Conservation (phyloP, 2,113 vertebrate genomes). For the sheep (Ovis aries) region DNA sequence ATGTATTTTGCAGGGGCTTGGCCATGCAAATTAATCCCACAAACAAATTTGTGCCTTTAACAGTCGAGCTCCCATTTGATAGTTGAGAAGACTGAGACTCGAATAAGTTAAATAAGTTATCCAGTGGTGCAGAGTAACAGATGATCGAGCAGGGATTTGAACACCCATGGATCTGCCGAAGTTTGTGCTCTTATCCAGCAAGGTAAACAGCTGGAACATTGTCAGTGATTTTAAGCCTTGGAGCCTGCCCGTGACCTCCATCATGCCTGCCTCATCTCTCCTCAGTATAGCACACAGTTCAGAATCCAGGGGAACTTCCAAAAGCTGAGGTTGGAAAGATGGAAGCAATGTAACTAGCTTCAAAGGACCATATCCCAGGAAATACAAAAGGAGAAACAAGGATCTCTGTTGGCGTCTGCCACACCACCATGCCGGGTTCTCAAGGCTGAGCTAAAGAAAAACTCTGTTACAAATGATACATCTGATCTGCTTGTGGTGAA, state of each 20-base stretch:
- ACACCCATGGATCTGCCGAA: background rate
- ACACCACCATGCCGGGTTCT: background rate
- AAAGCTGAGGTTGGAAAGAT: background rate
- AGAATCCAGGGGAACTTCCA: background rate
- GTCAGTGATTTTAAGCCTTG: background rate
- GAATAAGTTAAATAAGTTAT: background rate
- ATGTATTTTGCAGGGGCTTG: background rate
- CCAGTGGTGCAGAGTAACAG: accelerated
- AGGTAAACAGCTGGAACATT: background rate
- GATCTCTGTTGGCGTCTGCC: accelerated
- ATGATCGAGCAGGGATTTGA: background rate
- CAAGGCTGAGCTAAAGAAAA: background rate
- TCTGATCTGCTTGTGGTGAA: background rate
- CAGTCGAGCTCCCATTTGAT: background rate
- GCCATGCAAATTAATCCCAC: no score
- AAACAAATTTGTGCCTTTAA: background rate
- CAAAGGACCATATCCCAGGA: background rate
- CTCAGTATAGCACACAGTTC: background rate
- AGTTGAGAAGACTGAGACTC: background rate
- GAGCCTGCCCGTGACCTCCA: background rate
- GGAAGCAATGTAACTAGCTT: background rate
- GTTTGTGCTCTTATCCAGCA: background rate
- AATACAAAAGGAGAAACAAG: background rate
- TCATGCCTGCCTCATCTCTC: background rate
- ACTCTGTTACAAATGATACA: background rate